Evolutionary conservation across 2,888 invertebrate species (phyloP).

Genomic region (Drosophila vallismaia): DNA sequence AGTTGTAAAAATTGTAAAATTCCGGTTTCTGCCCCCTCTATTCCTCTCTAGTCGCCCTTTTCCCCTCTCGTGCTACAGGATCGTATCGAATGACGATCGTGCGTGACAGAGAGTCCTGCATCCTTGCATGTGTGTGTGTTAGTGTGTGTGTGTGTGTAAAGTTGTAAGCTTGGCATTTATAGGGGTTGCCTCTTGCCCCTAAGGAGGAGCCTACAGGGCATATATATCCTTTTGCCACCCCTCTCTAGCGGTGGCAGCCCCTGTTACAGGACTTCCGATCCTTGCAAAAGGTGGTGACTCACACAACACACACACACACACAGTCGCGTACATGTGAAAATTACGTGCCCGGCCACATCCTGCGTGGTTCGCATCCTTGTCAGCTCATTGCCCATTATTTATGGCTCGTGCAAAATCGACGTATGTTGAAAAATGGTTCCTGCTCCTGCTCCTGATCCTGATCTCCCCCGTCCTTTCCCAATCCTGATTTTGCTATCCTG

Average conservation of each 20-base stretch:
- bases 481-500: background rate
- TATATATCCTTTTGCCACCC: slow-evolving; percentile 32
- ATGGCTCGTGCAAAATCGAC: slow-evolving; percentile 77
- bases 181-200: slow-evolving; percentile 66
- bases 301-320: slow-evolving; percentile 2
- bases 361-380: slow-evolving; percentile 43
- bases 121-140: slow-evolving; percentile 12
- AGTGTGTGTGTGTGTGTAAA: background rate
- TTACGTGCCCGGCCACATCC: slow-evolving; percentile 70
- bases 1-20: slow-evolving; percentile 61
- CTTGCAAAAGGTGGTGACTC: slow-evolving; percentile 58
- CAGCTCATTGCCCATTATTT: slow-evolving; percentile 63
- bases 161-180: slow-evolving; percentile 70
- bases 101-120: slow-evolving; percentile 50
- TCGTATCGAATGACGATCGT: slow-evolving; percentile 74
- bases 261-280: slow-evolving; percentile 47
- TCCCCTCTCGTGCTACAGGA: slow-evolving; percentile 7
- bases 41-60: background rate
- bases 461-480: background rate
- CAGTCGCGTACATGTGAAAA: slow-evolving; percentile 5
- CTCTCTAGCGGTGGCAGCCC: slow-evolving; percentile 46
- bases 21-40: slow-evolving; percentile 53
- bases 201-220: slow-evolving; percentile 38
- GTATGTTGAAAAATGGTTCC: slow-evolving; percentile 72
- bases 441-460: background rate